Conservation (phyloP, 2,888 invertebrate genomes). For the Lacanobia oleracea region DNA sequence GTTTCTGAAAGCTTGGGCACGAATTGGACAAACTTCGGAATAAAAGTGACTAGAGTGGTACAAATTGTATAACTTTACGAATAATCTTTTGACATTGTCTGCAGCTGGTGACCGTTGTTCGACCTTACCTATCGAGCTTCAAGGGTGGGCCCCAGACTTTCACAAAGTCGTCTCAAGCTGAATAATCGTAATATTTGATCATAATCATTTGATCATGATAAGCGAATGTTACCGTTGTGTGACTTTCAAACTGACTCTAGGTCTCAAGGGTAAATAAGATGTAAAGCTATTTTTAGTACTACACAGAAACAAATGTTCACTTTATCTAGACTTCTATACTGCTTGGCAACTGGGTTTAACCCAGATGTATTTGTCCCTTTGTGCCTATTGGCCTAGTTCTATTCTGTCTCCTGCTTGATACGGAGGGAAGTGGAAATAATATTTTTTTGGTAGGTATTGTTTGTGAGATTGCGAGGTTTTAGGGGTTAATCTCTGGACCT, state of each 20-base stretch:
- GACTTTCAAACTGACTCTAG: not conserved
- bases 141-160: conserved; percentile 11
- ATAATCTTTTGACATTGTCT: conserved; percentile 40
- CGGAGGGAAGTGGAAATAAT: too few relatives aligned
- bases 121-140: conserved; percentile 31
- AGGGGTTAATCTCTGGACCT: too few relatives aligned
- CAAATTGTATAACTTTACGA: conserved; percentile 3
- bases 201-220: not conserved
- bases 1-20: conserved; percentile 1
- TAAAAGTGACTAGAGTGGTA: not conserved
- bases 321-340: too few relatives aligned
- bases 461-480: too few relatives aligned
- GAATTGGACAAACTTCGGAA: not conserved
- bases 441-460: too few relatives aligned
- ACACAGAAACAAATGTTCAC: too few relatives aligned
- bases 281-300: not conserved
- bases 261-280: not conserved
- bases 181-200: conserved; percentile 14
- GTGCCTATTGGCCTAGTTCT: too few relatives aligned
- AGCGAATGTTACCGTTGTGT: not conserved
- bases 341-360: too few relatives aligned
- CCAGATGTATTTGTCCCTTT: too few relatives aligned
- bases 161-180: conserved; percentile 12
- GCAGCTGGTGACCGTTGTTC: conserved; percentile 19
- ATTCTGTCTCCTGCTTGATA: too few relatives aligned